phyloP scores from a whole-genome alignment of 2,113 vertebrate genomes.

The Lamprologus ornatipinnis region DNA sequence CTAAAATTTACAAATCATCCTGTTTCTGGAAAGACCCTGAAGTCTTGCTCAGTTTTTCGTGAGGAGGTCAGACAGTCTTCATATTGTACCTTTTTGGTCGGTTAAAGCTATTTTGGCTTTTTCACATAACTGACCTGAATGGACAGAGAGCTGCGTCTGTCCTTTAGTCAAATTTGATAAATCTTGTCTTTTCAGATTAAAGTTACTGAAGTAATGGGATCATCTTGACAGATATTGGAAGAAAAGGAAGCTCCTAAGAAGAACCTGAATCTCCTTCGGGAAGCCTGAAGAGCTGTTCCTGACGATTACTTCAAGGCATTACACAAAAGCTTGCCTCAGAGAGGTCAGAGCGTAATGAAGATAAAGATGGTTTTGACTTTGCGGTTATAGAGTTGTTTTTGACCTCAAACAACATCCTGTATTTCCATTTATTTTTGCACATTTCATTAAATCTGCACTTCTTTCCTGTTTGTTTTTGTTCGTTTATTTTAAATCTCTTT shows the following conservation, averaged over 20 bases:
- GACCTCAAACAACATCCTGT: neutral
- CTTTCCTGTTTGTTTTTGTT: neutral
- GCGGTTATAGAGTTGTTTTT: neutral
- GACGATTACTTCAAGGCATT: rapidly evolving
- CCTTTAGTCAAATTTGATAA: neutral
- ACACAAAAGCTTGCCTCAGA: neutral
- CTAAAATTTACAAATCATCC: neutral
- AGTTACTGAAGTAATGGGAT: neutral
- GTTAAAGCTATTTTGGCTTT: neutral
- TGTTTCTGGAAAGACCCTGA: neutral
- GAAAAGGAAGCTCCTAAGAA: neutral
- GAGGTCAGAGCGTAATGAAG: neutral
- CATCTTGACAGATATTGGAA: neutral
- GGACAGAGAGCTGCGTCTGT: neutral
- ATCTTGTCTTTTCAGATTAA: neutral
- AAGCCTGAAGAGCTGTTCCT: neutral
- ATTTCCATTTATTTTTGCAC: neutral
- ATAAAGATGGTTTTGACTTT: neutral
- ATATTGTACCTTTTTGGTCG: neutral
- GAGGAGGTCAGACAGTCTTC: neutral
- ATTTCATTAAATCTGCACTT: neutral
- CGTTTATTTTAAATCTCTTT: neutral
- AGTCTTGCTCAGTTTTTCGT: neutral
- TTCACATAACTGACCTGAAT: neutral
- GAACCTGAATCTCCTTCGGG: neutral